Conservation (phyloP, 2,113 vertebrate genomes). For the Poeciliopsis retropinna region DNA sequence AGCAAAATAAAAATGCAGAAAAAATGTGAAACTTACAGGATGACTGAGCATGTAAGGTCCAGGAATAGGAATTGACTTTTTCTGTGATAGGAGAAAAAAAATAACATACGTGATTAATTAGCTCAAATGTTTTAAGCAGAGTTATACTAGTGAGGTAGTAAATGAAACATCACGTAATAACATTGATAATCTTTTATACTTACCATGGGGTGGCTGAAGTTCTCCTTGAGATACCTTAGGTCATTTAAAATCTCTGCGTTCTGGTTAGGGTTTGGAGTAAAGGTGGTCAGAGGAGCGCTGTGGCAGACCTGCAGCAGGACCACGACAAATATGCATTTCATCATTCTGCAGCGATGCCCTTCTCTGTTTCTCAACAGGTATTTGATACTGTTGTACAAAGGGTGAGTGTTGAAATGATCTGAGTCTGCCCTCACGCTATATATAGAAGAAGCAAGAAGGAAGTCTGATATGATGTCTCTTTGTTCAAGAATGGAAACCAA, state of each 20-base stretch:
- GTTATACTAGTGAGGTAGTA: not conserved
- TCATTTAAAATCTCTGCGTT: fast-evolving
- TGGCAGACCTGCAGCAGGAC: conserved; percentile 38
- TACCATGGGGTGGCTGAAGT: conserved; percentile 13
- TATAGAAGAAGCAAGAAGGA: conserved; percentile 28
- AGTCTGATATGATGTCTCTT: not conserved
- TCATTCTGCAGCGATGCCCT: conserved; percentile 13
- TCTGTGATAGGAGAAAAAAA: conserved; percentile 17
- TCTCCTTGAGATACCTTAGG: fast-evolving
- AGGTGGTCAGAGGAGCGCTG: not conserved
- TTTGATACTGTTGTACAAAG: not conserved
- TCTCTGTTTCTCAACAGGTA: conserved; percentile 9
- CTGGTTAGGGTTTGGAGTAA: fast-evolving
- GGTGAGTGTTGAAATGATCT: conserved; percentile 19
- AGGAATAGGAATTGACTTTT: fast-evolving
- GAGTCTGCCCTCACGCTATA: conserved; percentile 28
- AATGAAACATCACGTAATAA: not conserved
- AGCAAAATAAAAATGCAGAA: not conserved
- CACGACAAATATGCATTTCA: conserved; percentile 40
- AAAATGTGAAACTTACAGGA: conserved; percentile 37
- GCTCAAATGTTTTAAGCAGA: not conserved
- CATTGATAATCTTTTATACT: conserved; percentile 30
- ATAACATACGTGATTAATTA: not conserved
- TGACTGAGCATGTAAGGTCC: fast-evolving
- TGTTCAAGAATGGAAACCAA: not conserved